These are phyloP conservation scores for Neotoma lepida DNA, from an alignment of 2,113 vertebrate genomes.

Conservation along the genomic window DNA sequence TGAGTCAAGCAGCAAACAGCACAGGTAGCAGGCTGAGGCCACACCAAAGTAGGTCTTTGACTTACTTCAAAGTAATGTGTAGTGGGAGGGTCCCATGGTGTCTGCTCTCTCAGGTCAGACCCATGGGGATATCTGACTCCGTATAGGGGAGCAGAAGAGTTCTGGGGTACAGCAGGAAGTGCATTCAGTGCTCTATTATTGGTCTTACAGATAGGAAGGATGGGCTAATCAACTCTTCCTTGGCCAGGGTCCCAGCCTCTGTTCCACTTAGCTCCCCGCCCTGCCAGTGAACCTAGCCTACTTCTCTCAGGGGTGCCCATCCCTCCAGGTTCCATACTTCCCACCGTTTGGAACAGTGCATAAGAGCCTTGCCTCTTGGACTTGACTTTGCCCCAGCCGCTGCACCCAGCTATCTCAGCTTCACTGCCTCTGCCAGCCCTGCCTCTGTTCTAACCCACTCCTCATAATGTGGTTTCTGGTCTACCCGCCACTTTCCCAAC, in stretches of 20 bases:
- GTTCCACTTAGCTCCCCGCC: background rate
- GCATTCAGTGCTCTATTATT: background rate
- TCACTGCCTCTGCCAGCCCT: background rate
- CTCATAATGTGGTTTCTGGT: background rate
- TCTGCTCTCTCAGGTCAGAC: background rate
- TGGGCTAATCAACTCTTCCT: background rate
- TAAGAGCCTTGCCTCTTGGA: background rate
- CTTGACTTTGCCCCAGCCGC: background rate
- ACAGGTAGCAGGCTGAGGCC: background rate
- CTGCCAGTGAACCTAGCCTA: background rate
- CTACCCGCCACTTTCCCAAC: background rate
- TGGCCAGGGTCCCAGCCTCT: background rate
- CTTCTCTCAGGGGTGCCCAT: background rate
- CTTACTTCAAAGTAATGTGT: background rate
- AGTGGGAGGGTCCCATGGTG: background rate
- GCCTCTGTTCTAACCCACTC: background rate
- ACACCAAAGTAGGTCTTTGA: background rate
- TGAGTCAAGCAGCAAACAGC: background rate
- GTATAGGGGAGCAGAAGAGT: background rate
- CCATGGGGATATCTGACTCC: background rate
- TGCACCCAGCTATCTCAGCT: too few species aligned
- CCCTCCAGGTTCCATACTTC: background rate
- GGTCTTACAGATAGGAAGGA: background rate
- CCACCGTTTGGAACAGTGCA: background rate
- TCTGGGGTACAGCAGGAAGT: background rate